Conservation (phyloP, 2,113 vertebrate species). For the Merops nubicus region DNA sequence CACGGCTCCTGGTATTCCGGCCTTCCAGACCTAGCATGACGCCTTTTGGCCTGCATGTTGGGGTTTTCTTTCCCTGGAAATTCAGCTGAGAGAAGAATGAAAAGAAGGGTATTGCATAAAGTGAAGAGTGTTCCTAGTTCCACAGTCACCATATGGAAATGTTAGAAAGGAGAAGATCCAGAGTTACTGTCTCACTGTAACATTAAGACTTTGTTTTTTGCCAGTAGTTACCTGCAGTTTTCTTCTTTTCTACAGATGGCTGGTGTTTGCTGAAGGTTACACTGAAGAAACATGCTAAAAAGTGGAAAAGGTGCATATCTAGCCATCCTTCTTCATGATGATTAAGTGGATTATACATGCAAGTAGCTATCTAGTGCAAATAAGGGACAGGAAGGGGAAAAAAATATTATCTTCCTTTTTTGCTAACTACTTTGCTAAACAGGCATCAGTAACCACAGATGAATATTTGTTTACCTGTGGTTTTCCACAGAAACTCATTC, state of each 20-base stretch:
- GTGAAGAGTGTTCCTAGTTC: neutral
- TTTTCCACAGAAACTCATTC: neutral
- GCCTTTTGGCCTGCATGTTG: neutral
- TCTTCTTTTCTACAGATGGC: neutral
- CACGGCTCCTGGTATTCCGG: neutral
- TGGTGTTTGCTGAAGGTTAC: neutral
- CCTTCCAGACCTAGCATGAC: neutral
- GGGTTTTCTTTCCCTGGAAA: neutral
- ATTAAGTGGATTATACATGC: neutral
- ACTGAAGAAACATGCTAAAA: neutral
- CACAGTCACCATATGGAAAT: neutral
- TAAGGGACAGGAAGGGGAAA: neutral
- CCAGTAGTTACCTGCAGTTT: neutral
- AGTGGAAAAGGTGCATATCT: neutral
- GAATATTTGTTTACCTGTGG: neutral
- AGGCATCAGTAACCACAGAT: neutral
- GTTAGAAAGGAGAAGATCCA: neutral
- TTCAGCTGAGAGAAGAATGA: neutral
- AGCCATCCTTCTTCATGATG: neutral
- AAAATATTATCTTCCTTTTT: neutral
- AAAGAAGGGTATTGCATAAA: neutral
- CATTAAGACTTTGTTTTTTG: neutral
- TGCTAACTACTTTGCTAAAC: neutral
- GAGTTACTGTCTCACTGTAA: neutral
- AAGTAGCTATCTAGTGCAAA: neutral